phyloP scores from a whole-genome alignment of 2,888 invertebrate genomes.

The Eulithis prunata region DNA sequence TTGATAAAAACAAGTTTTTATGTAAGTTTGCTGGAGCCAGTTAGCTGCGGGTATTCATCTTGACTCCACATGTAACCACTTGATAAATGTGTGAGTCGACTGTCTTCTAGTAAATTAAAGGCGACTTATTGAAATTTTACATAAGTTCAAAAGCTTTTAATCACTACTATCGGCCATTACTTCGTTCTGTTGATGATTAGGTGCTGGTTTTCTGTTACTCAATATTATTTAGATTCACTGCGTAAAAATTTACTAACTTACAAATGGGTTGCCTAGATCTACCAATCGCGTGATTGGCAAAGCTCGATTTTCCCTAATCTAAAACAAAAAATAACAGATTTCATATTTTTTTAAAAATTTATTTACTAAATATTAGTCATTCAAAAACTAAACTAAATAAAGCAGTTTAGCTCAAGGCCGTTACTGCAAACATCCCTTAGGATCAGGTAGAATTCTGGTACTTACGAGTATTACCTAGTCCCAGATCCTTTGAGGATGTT shows the following conservation, averaged over 20 bases:
- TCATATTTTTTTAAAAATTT: no score
- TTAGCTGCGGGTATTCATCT: conserved; percentile 40
- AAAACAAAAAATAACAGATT: no score
- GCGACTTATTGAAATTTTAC: conserved; percentile 15
- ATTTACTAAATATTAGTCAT: no score
- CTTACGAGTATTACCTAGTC: neutral
- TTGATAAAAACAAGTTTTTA: conserved; percentile 34
- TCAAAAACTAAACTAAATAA: neutral
- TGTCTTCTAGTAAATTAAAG: conserved; percentile 4
- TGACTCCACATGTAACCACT: conserved; percentile 52
- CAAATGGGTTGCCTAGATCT: no score
- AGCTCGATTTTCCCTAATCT: no score
- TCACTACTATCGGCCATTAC: neutral
- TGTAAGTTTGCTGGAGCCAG: conserved; percentile 32
- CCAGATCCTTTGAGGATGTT: no score
- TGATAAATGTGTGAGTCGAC: conserved; percentile 34
- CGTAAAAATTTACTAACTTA: no score
- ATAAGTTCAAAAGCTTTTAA: conserved; percentile 12
- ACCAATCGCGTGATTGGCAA: no score
- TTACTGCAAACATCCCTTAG: neutral
- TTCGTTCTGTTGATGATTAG: no score
- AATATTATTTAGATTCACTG: no score
- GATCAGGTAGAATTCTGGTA: neutral
- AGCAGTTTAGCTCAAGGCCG: neutral
- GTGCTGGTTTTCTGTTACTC: no score